phyloP scores from a whole-genome alignment of 1,140 invertebrate species.

The Leptestheria dahalacensis region DNA sequence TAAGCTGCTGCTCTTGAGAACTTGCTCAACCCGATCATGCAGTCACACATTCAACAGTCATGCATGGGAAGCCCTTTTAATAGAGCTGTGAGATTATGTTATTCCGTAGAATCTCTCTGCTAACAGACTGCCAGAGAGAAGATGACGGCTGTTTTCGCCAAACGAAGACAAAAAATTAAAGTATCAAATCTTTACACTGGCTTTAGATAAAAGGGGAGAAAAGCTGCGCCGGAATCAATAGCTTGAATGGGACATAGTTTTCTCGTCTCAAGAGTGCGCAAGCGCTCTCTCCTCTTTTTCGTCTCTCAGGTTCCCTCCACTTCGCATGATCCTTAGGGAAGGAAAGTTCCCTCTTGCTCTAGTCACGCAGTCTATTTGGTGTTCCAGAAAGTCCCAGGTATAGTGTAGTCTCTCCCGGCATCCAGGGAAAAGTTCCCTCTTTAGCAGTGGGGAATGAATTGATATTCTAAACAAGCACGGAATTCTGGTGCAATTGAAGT shows the following conservation, averaged over 20 bases:
- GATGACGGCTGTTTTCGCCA: too few species aligned
- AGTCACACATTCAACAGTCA: too few species aligned
- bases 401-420: too few species aligned
- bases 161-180: not conserved
- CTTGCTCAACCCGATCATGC: too few species aligned
- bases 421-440: too few species aligned
- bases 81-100: too few species aligned
- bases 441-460: not conserved
- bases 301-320: not conserved
- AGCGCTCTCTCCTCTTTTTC: not conserved
- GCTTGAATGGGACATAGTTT: not conserved
- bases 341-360: not conserved
- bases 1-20: too few species aligned
- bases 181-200: not conserved
- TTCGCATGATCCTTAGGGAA: not conserved
- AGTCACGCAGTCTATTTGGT: not conserved
- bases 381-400: not conserved
- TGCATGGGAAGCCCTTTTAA: too few species aligned
- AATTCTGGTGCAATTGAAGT: too few species aligned
- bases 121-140: too few species aligned
- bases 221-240: not conserved
- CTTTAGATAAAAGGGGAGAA: not conserved
- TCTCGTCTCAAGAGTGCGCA: not conserved
- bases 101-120: too few species aligned
- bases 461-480: too few species aligned